Evolutionary conservation across 2,888 invertebrate genomes (phyloP).

Genomic region (Ophioninae sp.): DNA sequence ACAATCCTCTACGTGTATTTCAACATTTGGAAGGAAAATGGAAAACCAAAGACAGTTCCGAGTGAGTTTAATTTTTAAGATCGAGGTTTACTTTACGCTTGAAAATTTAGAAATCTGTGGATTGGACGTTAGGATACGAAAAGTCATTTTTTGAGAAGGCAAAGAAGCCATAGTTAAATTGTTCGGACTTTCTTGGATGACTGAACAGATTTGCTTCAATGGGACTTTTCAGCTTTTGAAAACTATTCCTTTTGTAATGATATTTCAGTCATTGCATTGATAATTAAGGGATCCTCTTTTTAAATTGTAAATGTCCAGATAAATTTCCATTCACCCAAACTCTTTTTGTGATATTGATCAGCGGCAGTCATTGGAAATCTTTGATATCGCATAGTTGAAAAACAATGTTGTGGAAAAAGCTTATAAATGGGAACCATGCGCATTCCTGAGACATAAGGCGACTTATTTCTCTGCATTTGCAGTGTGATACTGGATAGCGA

Average conservation of each 20-base stretch:
- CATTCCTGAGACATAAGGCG: neutral
- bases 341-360: neutral
- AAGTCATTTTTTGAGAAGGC: neutral
- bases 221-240: no score
- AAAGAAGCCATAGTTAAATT: no score
- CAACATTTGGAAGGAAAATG: slow-evolving; percentile 89
- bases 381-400: neutral
- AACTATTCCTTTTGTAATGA: no score
- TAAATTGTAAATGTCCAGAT: neutral
- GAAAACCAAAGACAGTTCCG: slow-evolving; percentile 84
- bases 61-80: slow-evolving; percentile 73
- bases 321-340: neutral
- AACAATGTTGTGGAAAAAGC: neutral
- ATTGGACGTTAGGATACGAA: neutral
- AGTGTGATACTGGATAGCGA: slow-evolving; percentile 77
- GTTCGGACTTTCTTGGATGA: no score
- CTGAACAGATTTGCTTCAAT: no score
- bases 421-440: neutral
- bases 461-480: slow-evolving; percentile 40
- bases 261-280: no score
- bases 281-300: neutral
- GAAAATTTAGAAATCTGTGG: neutral
- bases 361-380: neutral
- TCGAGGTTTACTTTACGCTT: neutral
- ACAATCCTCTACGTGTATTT: slow-evolving; percentile 88